A percentile compares a stretch with the other conserved stretches of the same genome.
Evolutionary conservation across 1,140 invertebrate species (phyloP).

Genomic region (Nasonia vitripennis): DNA sequence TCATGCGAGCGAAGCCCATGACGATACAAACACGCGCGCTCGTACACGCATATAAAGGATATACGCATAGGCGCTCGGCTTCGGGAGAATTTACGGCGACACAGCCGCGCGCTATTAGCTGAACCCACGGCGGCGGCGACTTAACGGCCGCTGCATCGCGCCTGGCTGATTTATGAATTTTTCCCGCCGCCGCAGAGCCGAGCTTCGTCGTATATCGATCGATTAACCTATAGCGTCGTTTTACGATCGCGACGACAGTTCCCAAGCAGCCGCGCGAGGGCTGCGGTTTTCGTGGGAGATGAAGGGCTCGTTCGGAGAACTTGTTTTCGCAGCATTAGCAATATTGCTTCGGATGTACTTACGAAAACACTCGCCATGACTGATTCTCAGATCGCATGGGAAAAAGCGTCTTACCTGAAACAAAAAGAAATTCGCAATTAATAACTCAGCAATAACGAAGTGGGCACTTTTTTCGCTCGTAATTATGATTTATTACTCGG

Average conservation of each 20-base stretch:
- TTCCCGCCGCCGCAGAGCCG: constrained; percentile 3
- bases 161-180: constrained; percentile 38
- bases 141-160: constrained; percentile 34
- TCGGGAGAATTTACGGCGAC: constrained; percentile 33
- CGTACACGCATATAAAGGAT: background rate
- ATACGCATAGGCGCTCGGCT: background rate
- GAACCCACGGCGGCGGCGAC: constrained; percentile 15
- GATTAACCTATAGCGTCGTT: constrained; percentile 15
- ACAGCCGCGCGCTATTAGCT: constrained; percentile 20
- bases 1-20: constrained; percentile 2
- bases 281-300: background rate
- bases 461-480: too few relatives aligned
- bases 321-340: too few relatives aligned
- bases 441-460: background rate
- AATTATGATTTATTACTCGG: too few relatives aligned
- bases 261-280: background rate
- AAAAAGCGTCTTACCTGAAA: background rate
- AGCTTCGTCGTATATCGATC: constrained; percentile 10
- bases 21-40: constrained; percentile 9
- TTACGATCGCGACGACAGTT: constrained; percentile 5
- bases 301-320: background rate
- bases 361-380: too few relatives aligned
- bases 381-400: too few relatives aligned
- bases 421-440: background rate
- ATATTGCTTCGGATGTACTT: too few relatives aligned